Percentiles rank a stretch among this genome's conserved stretches.
These are phyloP conservation scores for Podocnemis expansa DNA, from an alignment of 2,113 vertebrate genomes.

Conservation along the genomic window DNA sequence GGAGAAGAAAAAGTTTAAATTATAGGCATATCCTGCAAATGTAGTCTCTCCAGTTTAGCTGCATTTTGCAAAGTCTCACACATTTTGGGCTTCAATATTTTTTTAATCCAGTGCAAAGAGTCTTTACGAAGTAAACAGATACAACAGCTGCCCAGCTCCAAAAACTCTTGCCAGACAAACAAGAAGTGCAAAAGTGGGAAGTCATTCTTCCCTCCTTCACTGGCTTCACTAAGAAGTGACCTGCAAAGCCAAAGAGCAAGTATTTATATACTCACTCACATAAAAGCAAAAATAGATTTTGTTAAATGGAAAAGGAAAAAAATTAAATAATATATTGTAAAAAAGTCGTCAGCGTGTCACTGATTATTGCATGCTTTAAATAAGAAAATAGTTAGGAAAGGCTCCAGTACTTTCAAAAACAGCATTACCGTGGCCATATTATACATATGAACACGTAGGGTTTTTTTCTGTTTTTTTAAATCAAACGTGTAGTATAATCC, in stretches of 20 bases:
- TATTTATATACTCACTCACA: neutral
- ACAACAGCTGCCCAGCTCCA: neutral
- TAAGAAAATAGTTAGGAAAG: neutral
- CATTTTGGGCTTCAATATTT: neutral
- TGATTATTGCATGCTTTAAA: neutral
- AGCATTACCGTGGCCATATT: neutral
- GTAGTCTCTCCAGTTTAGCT: neutral
- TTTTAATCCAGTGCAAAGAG: neutral
- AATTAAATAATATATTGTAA: neutral
- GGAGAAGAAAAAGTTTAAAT: neutral
- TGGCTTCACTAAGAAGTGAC: neutral
- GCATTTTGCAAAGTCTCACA: neutral
- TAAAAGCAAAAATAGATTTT: neutral
- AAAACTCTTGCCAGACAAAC: neutral
- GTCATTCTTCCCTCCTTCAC: neutral
- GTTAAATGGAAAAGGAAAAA: neutral
- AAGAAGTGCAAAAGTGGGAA: neutral
- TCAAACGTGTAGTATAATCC: neutral
- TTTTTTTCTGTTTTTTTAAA: neutral
- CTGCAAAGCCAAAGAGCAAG: neutral
- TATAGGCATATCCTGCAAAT: neutral
- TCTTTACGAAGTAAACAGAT: neutral
- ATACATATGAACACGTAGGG: neutral
- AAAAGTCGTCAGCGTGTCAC: neutral
- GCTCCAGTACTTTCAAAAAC: neutral